Conservation (phyloP, 2,113 vertebrate genomes). For the Sinocyclocheilus rhinocerous region DNA sequence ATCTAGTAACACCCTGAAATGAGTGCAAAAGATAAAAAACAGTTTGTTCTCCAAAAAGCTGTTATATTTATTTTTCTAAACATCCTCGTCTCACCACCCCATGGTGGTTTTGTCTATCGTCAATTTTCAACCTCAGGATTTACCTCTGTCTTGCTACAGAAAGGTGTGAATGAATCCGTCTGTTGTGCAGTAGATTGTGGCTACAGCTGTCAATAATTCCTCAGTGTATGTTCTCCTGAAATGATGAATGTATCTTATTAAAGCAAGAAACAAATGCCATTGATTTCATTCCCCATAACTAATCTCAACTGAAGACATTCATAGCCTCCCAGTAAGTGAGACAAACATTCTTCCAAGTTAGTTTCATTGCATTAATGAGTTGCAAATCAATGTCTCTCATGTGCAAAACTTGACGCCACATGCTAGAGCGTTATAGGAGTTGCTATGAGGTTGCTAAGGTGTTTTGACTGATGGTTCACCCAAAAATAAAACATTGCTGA, state of each 20-base stretch:
- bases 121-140: slow-evolving; percentile 22
- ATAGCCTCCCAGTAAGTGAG: neutral
- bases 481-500: too few species aligned
- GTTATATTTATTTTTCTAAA: neutral
- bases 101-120: slow-evolving; percentile 12
- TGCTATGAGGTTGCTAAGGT: neutral
- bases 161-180: slow-evolving; percentile 8
- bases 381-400: neutral
- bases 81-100: slow-evolving; percentile 5
- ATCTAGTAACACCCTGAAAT: slow-evolving; percentile 8
- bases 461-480: neutral
- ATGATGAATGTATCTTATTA: neutral
- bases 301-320: neutral
- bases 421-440: neutral
- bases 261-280: neutral
- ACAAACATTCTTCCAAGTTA: neutral
- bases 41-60: neutral
- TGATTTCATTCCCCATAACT: neutral
- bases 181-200: neutral
- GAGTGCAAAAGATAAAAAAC: neutral
- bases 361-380: too few species aligned
- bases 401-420: neutral
- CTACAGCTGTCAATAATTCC: slow-evolving; percentile 11
- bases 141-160: neutral
- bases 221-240: neutral